phyloP scores from a whole-genome alignment of 1,140 invertebrate species.

The Drosophila albomicans region DNA sequence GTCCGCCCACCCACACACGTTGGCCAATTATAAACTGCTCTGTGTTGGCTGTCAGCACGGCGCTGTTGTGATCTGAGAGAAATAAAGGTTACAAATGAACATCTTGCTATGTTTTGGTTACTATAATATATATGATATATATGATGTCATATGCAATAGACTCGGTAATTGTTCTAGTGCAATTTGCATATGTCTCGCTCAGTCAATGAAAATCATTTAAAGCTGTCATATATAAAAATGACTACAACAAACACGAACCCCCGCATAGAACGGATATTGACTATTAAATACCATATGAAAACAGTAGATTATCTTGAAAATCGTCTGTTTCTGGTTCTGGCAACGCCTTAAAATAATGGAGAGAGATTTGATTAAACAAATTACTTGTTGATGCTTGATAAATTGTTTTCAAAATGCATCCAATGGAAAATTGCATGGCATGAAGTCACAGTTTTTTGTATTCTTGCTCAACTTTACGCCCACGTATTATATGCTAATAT shows the following conservation, averaged over 20 bases:
- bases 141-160: slow-evolving; percentile 70
- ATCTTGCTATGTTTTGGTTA: slow-evolving; percentile 35
- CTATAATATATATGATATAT: slow-evolving; percentile 18
- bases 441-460: slow-evolving; percentile 64
- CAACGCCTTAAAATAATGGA: slow-evolving; percentile 44
- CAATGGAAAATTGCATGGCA: slow-evolving; percentile 66
- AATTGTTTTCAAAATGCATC: slow-evolving; percentile 50
- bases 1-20: slow-evolving; percentile 97
- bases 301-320: slow-evolving; percentile 36
- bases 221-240: slow-evolving; percentile 39
- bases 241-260: slow-evolving; percentile 49
- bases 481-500: slow-evolving; percentile 62
- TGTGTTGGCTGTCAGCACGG: slow-evolving; percentile 94
- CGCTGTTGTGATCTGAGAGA: slow-evolving; percentile 91
- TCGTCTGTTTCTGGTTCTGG: slow-evolving; percentile 10
- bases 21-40: slow-evolving; percentile 98
- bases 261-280: slow-evolving; percentile 66
- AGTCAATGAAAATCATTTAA: slow-evolving; percentile 73
- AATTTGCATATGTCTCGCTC: slow-evolving; percentile 62
- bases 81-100: slow-evolving; percentile 54
- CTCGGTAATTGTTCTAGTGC: slow-evolving; percentile 48
- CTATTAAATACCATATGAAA: slow-evolving; percentile 42
- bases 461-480: slow-evolving; percentile 42
- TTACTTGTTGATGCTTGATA: slow-evolving; percentile 47
- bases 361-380: slow-evolving; percentile 34